phyloP scores from a whole-genome alignment of 1,140 invertebrate species.

The Probaryconus sp. region DNA sequence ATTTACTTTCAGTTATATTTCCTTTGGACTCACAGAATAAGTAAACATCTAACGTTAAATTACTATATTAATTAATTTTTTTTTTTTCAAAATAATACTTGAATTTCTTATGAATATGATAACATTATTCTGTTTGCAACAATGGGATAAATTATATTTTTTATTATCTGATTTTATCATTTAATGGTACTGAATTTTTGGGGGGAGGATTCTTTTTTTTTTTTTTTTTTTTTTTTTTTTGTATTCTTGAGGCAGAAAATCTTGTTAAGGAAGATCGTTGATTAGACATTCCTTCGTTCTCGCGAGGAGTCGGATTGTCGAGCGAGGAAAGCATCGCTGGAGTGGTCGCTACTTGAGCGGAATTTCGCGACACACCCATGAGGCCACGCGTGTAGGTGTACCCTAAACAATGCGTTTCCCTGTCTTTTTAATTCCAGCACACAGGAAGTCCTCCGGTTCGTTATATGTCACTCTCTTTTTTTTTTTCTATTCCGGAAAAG shows the following conservation, averaged over 20 bases:
- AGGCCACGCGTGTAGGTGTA: constrained; percentile 59
- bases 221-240: too few species aligned
- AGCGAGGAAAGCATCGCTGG: constrained; percentile 12
- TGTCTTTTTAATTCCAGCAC: constrained; percentile 59
- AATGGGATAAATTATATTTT: too few species aligned
- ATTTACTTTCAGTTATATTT: too few species aligned
- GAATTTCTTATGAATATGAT: too few species aligned
- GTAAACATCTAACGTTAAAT: too few species aligned
- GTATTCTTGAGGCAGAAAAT: neutral
- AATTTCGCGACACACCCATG: constrained; percentile 70
- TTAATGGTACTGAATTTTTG: too few species aligned
- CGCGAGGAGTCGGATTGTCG: constrained; percentile 22
- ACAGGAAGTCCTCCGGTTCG: constrained; percentile 53
- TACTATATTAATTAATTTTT: too few species aligned
- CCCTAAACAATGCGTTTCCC: constrained; percentile 71
- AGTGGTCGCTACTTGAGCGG: constrained; percentile 56
- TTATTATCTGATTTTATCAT: too few species aligned
- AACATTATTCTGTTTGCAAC: too few species aligned
- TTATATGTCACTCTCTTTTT: constrained; percentile 34
- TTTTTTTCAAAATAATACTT: too few species aligned
- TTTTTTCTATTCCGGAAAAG: constrained; percentile 46
- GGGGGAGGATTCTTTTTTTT: too few species aligned
- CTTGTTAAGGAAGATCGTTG: constrained; percentile 1
- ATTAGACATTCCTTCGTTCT: constrained; percentile 43
- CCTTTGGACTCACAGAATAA: too few species aligned